These are phyloP conservation scores for Lophotriccus pileatus DNA, from an alignment of 2,797 vertebrate genomes.

Conservation along the genomic window DNA sequence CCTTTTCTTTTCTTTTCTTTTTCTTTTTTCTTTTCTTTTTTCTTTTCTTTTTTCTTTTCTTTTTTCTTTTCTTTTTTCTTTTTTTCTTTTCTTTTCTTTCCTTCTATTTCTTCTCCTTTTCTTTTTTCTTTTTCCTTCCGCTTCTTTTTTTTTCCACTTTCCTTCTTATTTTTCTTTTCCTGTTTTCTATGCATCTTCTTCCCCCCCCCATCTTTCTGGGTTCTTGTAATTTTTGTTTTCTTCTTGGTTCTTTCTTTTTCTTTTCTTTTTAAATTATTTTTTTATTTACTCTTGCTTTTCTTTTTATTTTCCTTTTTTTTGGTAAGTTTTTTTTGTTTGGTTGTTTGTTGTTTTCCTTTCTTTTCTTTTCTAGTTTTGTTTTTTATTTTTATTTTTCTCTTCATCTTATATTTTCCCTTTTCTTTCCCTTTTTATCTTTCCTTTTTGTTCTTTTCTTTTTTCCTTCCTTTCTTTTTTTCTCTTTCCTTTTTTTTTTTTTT, in stretches of 20 bases:
- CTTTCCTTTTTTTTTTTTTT: no score
- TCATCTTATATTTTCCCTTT: background rate
- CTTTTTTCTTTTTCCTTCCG: no score
- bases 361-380: background rate
- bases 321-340: background rate
- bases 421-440: background rate
- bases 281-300: no score
- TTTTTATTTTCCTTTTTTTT: background rate
- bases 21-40: no score
- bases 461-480: no score
- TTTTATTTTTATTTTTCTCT: background rate
- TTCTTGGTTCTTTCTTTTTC: background rate
- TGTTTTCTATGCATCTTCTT: background rate
- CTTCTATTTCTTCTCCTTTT: no score
- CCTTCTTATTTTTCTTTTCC: background rate
- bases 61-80: no score
- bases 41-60: fast-evolving
- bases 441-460: background rate
- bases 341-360: no score
- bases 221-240: background rate
- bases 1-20: fast-evolving
- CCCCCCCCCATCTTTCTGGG: background rate
- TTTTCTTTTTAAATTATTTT: no score
- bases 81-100: background rate
- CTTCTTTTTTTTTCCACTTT: background rate